Percentiles rank a stretch among this genome's conserved stretches.
Conservation (phyloP, 2,113 vertebrate species). For the Hiodon tergisus region DNA sequence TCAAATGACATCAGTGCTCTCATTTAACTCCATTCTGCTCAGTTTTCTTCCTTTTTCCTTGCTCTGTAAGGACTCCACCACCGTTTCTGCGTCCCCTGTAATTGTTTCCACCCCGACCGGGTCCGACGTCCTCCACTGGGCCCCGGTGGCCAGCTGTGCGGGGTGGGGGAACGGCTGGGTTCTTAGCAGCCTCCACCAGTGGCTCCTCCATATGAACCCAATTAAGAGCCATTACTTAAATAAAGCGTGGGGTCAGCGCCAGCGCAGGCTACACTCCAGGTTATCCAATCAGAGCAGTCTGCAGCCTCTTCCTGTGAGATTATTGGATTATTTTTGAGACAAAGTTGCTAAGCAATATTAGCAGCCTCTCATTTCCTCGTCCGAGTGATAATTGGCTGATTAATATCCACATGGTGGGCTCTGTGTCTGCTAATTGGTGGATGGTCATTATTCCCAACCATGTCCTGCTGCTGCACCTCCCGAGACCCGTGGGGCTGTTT, state of each 20-base stretch:
- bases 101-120: constrained; percentile 26
- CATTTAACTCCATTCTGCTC: constrained; percentile 21
- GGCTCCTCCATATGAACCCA: constrained; percentile 37
- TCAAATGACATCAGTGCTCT: constrained; percentile 18
- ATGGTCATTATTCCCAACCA: constrained; percentile 16
- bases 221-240: constrained; percentile 43
- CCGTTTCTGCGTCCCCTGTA: constrained; percentile 10
- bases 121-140: constrained; percentile 21
- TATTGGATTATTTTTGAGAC: constrained; percentile 41
- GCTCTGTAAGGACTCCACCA: constrained; percentile 10
- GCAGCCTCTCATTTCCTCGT: constrained; percentile 32
- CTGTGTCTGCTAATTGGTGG: constrained; percentile 25
- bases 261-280: constrained; percentile 12
- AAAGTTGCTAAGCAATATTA: constrained; percentile 27
- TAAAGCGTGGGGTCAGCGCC: constrained; percentile 30
- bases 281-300: constrained; percentile 34
- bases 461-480: background rate
- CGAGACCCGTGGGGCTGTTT: too few species aligned
- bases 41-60: constrained; percentile 22
- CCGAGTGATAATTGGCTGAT: constrained; percentile 40
- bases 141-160: constrained; percentile 4
- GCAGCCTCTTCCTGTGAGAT: constrained; percentile 28
- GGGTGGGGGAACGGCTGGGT: constrained; percentile 11
- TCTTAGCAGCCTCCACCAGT: constrained; percentile 28
- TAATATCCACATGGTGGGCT: constrained; percentile 39